A percentile compares a stretch with the other conserved stretches of the same genome.
phyloP scores from a whole-genome alignment of 2,888 invertebrate genomes.

The Dione vanillae region DNA sequence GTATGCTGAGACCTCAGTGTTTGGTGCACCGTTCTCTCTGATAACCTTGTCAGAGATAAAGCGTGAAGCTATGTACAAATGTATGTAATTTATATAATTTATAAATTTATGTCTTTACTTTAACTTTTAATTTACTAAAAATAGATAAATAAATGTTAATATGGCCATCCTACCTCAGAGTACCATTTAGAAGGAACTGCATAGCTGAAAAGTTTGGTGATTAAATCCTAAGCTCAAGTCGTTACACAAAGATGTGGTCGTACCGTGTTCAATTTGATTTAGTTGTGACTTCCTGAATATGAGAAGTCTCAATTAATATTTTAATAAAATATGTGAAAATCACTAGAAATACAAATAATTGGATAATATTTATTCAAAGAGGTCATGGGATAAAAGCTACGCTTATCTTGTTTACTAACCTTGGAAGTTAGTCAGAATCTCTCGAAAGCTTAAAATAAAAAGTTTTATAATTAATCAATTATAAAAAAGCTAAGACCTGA shows the following conservation, averaged over 20 bases:
- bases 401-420: no score
- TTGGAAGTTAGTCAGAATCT: no score
- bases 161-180: slow-evolving; percentile 5
- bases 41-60: neutral
- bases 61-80: neutral
- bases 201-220: slow-evolving; percentile 70
- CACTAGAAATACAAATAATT: neutral
- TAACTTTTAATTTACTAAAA: neutral
- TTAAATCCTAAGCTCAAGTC: slow-evolving; percentile 67
- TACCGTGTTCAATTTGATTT: slow-evolving; percentile 36
- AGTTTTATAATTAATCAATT: no score
- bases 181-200: slow-evolving; percentile 45
- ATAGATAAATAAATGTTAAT: neutral
- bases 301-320: neutral
- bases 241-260: slow-evolving; percentile 56
- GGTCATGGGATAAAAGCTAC: no score
- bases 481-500: no score
- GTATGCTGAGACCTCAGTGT: no score
- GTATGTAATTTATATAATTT: no score
- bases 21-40: no score
- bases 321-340: neutral
- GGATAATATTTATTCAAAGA: neutral
- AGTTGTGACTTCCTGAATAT: slow-evolving; percentile 19
- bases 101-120: neutral
- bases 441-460: no score